These are phyloP conservation scores for Menidia menidia DNA, from an alignment of 2,797 vertebrate genomes.

Conservation along the genomic window DNA sequence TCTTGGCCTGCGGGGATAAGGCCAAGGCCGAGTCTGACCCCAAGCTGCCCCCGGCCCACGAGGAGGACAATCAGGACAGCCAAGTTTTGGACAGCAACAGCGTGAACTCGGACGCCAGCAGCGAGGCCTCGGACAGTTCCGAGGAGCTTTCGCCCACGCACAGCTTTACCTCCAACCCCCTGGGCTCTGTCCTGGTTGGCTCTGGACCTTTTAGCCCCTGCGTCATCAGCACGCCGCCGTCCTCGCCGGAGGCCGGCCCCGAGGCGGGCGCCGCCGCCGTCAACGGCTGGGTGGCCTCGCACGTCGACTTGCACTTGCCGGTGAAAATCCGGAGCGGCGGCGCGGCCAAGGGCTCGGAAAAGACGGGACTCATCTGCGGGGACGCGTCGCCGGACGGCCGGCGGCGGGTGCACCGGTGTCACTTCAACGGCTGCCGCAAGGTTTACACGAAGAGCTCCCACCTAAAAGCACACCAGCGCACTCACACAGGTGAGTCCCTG, in stretches of 20 bases:
- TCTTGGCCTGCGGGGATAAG: conserved; percentile 96
- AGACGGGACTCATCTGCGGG: conserved; percentile 86
- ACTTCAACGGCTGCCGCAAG: conserved; percentile 98
- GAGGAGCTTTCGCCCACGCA: conserved; percentile 97
- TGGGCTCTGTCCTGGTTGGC: conserved; percentile 88
- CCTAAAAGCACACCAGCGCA: conserved; percentile 99
- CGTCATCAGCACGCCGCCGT: conserved; percentile 95
- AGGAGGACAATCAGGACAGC: conserved; percentile 91
- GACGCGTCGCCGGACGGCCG: conserved; percentile 93
- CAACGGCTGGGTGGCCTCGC: conserved; percentile 86
- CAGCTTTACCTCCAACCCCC: conserved; percentile 96
- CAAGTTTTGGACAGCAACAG: conserved; percentile 96
- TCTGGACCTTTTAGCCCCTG: conserved; percentile 95
- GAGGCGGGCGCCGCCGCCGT: conserved; percentile 82
- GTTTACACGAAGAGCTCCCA: conserved; percentile 99
- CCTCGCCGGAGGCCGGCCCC: conserved; percentile 92
- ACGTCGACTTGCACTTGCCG: conserved; percentile 88
- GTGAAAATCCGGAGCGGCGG: conserved; percentile 89
- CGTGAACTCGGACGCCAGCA: conserved; percentile 95
- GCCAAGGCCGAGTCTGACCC: conserved; percentile 86
- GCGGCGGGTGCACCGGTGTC: conserved; percentile 95
- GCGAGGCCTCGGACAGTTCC: conserved; percentile 96
- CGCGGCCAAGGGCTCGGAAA: conserved; percentile 89
- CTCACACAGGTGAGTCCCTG: conserved; percentile 94
- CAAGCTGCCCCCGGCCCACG: conserved; percentile 81